Evolutionary conservation across 1,140 invertebrate genomes (phyloP).

Genomic region (Melitaea cinxia): DNA sequence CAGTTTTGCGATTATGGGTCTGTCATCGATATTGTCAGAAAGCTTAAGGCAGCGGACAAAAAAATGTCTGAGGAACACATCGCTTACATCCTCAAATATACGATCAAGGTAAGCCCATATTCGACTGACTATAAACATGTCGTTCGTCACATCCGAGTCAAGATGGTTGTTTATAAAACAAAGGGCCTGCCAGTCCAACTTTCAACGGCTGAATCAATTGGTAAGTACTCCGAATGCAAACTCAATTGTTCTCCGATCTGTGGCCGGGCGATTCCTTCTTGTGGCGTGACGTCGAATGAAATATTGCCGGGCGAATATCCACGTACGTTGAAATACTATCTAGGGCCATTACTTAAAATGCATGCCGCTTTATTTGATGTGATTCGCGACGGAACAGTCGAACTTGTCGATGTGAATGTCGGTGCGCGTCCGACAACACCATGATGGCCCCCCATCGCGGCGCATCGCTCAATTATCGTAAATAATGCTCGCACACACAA

Average conservation of each 20-base stretch:
- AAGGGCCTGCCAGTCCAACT: slow-evolving; percentile 78
- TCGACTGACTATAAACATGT: slow-evolving; percentile 80
- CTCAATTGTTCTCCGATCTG: slow-evolving; percentile 79
- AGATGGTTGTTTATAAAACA: slow-evolving; percentile 76
- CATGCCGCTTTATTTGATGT: slow-evolving; percentile 79
- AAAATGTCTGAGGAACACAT: slow-evolving; percentile 93
- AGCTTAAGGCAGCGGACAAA: slow-evolving; percentile 85
- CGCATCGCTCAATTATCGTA: slow-evolving; percentile 81
- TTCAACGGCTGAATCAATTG: slow-evolving; percentile 80
- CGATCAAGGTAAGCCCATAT: slow-evolving; percentile 87
- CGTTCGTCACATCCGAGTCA: slow-evolving; percentile 75
- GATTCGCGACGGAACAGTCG: slow-evolving; percentile 78
- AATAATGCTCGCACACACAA: slow-evolving; percentile 80
- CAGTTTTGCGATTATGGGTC: slow-evolving; percentile 92
- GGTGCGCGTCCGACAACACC: slow-evolving; percentile 72
- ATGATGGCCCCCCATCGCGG: slow-evolving; percentile 79
- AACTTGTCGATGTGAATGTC: slow-evolving; percentile 79
- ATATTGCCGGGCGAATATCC: slow-evolving; percentile 72
- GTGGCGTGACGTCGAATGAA: slow-evolving; percentile 72
- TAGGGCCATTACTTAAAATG: slow-evolving; percentile 81
- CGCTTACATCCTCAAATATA: slow-evolving; percentile 92
- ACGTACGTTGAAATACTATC: slow-evolving; percentile 79
- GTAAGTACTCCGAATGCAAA: slow-evolving; percentile 79
- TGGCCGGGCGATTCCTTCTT: slow-evolving; percentile 61
- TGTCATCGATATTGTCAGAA: slow-evolving; percentile 89